phyloP scores from a whole-genome alignment of 92 coral and sea anemone genomes.

The Galaxea fascicularis region DNA sequence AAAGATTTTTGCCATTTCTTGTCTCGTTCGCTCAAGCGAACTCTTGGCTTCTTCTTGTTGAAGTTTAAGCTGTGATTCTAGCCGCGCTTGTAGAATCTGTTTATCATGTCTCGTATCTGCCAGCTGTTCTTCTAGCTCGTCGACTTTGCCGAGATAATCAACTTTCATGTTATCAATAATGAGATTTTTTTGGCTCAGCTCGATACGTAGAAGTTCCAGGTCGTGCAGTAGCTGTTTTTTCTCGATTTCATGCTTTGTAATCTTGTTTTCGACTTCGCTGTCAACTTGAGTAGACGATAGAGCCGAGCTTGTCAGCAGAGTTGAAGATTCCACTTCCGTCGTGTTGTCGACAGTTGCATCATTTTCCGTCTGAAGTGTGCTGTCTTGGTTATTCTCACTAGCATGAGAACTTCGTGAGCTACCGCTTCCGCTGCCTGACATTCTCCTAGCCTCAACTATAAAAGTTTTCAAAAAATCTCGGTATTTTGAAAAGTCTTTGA shows the following conservation, averaged over 20 bases:
- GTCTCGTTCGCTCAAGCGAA: constrained; percentile 81
- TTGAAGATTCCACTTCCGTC: constrained; percentile 83
- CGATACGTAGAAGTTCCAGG: constrained; percentile 88
- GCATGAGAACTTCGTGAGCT: constrained; percentile 51
- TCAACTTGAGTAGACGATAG: constrained; percentile 89
- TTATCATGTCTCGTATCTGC: constrained; percentile 89
- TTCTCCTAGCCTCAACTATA: constrained; percentile 1
- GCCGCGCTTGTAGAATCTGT: constrained; percentile 93
- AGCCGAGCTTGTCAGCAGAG: constrained; percentile 87
- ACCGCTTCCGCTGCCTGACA: constrained; percentile 70
- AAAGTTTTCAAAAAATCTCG: background rate
- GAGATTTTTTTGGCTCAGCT: constrained; percentile 91
- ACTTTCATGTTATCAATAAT: constrained; percentile 93
- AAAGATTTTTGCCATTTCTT: constrained; percentile 79
- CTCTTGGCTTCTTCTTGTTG: constrained; percentile 90
- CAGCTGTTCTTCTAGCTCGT: constrained; percentile 92
- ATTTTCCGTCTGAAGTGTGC: constrained; percentile 74
- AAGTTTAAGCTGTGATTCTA: constrained; percentile 92
- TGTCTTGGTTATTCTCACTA: constrained; percentile 54
- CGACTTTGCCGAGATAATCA: constrained; percentile 86
- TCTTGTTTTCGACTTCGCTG: constrained; percentile 81
- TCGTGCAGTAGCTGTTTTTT: constrained; percentile 94
- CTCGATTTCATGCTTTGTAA: constrained; percentile 93
- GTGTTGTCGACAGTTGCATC: constrained; percentile 75
- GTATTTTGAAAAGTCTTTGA: background rate